A percentile compares a stretch with the other conserved stretches of the same genome.
These are phyloP conservation scores for Smithornis capensis DNA, from an alignment of 2,113 vertebrate species.

Conservation along the genomic window DNA sequence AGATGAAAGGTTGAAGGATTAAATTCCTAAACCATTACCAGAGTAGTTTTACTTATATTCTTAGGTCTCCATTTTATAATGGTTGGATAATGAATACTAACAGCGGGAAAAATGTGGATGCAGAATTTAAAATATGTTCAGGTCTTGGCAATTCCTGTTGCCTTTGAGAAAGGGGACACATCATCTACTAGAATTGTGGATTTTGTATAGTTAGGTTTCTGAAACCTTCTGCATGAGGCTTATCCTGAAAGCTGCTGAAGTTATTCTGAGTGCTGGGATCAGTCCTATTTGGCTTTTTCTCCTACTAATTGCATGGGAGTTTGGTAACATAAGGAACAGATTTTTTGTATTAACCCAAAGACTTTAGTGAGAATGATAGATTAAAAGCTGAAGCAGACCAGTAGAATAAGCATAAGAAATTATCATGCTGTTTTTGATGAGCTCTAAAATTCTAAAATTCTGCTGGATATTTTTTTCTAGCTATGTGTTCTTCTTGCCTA, in stretches of 20 bases:
- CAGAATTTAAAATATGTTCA: neutral
- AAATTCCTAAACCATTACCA: neutral
- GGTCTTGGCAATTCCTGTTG: neutral
- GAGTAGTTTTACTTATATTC: neutral
- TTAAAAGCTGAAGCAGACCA: neutral
- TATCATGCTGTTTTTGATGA: neutral
- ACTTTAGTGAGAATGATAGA: neutral
- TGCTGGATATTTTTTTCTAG: neutral
- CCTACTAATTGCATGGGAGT: neutral
- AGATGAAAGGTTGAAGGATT: constrained; percentile 26
- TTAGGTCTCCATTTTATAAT: neutral
- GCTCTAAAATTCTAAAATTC: neutral
- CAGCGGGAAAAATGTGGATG: neutral
- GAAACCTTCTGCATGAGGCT: neutral
- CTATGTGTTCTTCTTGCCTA: neutral
- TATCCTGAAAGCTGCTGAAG: neutral
- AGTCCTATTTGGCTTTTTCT: neutral
- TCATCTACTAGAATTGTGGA: neutral
- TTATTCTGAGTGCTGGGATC: neutral
- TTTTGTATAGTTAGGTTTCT: neutral
- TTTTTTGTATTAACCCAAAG: neutral
- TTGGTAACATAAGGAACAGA: neutral
- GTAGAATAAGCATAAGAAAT: neutral
- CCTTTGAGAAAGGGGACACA: neutral
- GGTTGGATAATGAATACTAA: neutral